Evolutionary conservation across 1,140 invertebrate species (phyloP), one percentile per base, ranked within the genome.

Genomic region (Drosophila murphyi): DNA sequence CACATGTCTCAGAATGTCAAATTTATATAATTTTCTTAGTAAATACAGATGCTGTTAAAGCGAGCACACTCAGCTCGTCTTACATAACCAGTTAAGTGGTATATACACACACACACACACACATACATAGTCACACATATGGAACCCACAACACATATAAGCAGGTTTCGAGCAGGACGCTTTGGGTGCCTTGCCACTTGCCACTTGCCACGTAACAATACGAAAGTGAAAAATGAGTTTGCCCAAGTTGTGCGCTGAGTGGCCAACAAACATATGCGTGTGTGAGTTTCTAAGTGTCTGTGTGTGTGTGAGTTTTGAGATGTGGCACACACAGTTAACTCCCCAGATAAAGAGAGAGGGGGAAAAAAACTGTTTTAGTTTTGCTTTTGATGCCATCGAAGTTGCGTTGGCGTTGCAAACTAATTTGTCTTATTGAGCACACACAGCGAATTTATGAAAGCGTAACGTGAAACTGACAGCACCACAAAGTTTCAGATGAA

Each of bases 201-300:
- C 65, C 77, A 62, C 65, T 80, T 20, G 20, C 20, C 70, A 86
- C 10, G n/a, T n/a, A 43, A 86, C 82, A 86, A 86, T 86, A 89
- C 80, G 73, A 87, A 88, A 88, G 77, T 87, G 83, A 87, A 87
- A 87, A 87, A 87, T 87, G 83, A 87, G 83, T 80, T 88, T 70
- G 72, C 55, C 64, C 76, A 88, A 87, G 80, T 83, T 83, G 82
- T 81, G 62, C 62, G 60, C 74, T 78, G 48, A 64, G 51, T 75
- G 65, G 72, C 51, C 72, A 55, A 45, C 51, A 51, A 43, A 28
- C 47, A 64, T 57, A 63, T 69, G 54, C 51, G 8, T 12, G 48
- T 10, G 2, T 5, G 45, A 12, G 48, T 3, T 2, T 12, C 10
- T 50, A 12, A 8, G 34, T 62, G 57, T 35, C n/a, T 45, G 48